A percentile compares a stretch with the other conserved stretches of the same genome.
Conservation (phyloP, 2,888 invertebrate species). For the Agrochola circellaris region DNA sequence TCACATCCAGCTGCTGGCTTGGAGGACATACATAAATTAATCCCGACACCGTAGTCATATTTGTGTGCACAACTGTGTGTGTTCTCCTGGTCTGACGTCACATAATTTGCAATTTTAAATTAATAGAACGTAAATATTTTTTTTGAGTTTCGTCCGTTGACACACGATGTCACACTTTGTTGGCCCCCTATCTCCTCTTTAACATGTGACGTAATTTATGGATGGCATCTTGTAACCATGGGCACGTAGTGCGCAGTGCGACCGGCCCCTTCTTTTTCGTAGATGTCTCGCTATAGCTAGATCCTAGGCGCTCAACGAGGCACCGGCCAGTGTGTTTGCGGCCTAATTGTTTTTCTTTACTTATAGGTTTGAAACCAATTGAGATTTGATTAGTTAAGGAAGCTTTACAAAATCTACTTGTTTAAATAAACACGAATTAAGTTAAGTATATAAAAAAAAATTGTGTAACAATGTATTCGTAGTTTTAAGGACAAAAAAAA, state of each 20-base stretch:
- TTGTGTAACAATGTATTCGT: slow-evolving; percentile 1
- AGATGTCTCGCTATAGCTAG: neutral
- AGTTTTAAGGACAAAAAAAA: slow-evolving; percentile 11
- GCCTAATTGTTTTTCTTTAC: neutral
- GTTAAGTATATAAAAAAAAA: neutral
- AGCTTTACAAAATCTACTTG: neutral
- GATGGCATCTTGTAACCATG: neutral
- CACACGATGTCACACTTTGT: neutral
- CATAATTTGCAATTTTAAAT: neutral
- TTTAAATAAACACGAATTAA: neutral
- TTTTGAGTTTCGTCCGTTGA: neutral
- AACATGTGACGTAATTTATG: neutral
- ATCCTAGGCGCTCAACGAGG: neutral
- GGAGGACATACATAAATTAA: neutral
- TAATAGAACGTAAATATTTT: neutral
- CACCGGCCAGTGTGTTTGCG: neutral
- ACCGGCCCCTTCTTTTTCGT: no score
- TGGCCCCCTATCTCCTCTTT: neutral
- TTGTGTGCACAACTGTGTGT: neutral
- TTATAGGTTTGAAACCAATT: neutral
- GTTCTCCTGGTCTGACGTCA: neutral
- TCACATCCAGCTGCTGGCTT: neutral
- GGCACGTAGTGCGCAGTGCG: neutral
- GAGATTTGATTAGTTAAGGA: neutral
- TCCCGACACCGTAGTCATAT: neutral